Evolutionary conservation across 1,140 invertebrate species (phyloP).

Genomic region (Argopecten irradians): DNA sequence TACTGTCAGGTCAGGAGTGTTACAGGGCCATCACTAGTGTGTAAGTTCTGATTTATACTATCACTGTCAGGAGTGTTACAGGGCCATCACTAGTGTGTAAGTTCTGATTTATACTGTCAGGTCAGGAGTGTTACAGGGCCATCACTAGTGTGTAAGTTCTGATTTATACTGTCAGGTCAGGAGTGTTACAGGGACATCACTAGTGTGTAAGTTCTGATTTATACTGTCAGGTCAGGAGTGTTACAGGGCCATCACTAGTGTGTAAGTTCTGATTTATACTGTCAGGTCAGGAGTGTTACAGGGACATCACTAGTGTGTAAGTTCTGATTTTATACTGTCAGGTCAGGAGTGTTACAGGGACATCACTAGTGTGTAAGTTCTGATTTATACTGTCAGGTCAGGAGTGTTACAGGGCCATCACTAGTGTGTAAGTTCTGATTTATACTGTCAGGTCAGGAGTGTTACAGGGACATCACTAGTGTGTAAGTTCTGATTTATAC

Average conservation of each 20-base stretch:
- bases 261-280: constrained; percentile 85
- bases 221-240: constrained; percentile 93
- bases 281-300: constrained; percentile 98
- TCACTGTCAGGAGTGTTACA: constrained; percentile 95
- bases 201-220: constrained; percentile 93
- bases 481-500: constrained; percentile 87
- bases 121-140: constrained; percentile 98
- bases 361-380: constrained; percentile 96
- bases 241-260: constrained; percentile 98
- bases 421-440: constrained; percentile 94
- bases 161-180: constrained; percentile 90
- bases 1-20: constrained; percentile 94
- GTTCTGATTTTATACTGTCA: constrained; percentile 84
- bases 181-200: constrained; percentile 99
- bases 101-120: constrained; percentile 86
- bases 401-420: constrained; percentile 98
- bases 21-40: constrained; percentile 98
- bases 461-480: constrained; percentile 98
- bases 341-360: constrained; percentile 99
- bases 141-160: constrained; percentile 97
- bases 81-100: constrained; percentile 97
- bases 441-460: constrained; percentile 93
- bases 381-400: constrained; percentile 91
- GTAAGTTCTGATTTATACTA: constrained; percentile 82
- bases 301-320: constrained; percentile 97